phyloP scores from a whole-genome alignment of 2,113 vertebrate genomes.

The Aldabrachelys gigantea region DNA sequence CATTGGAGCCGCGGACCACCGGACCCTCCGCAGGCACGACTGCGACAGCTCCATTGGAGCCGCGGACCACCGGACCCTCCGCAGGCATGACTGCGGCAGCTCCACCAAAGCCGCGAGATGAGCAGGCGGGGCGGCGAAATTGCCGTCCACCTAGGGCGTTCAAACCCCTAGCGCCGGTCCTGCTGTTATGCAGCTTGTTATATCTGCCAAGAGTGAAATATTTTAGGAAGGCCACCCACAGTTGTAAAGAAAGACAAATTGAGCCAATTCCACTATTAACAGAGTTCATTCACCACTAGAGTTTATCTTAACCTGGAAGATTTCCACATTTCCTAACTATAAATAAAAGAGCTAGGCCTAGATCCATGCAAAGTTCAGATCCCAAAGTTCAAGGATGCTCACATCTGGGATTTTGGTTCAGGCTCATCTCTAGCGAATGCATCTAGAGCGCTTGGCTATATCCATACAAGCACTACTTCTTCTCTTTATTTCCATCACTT shows the following conservation, averaged over 20 bases:
- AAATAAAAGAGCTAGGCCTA: conserved; percentile 7
- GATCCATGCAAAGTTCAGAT: neutral
- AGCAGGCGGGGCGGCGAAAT: no score
- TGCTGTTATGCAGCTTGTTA: neutral
- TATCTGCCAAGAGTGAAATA: conserved; percentile 24
- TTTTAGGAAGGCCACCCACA: conserved; percentile 27
- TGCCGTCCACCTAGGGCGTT: no score
- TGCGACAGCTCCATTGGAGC: no score
- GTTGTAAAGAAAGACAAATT: neutral
- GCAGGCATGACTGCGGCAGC: no score
- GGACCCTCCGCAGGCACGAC: no score
- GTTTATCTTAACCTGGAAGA: neutral
- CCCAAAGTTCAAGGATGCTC: neutral
- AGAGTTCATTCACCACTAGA: neutral
- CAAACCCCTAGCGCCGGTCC: no score
- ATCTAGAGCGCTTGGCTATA: neutral
- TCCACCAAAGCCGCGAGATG: no score
- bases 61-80: no score
- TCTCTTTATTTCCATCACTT: neutral
- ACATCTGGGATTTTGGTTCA: neutral
- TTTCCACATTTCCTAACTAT: conserved; percentile 1
- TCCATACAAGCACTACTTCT: neutral
- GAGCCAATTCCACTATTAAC: neutral
- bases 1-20: no score
- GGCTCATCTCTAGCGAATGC: neutral